These are phyloP conservation scores for Stenichneumon culpator DNA, from an alignment of 2,888 invertebrate genomes.

Conservation along the genomic window DNA sequence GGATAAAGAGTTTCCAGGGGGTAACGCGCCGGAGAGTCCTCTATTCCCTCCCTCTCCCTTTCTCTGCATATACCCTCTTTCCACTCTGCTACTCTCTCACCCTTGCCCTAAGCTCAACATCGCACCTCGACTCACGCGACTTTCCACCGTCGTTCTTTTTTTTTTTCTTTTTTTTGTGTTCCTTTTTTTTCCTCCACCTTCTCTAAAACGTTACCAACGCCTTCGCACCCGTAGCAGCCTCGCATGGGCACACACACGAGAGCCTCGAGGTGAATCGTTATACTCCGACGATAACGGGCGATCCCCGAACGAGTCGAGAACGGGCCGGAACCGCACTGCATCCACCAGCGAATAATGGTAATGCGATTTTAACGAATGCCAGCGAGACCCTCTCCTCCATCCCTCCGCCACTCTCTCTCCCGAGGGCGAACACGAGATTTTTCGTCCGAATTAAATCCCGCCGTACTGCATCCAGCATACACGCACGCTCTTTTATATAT, in stretches of 20 bases:
- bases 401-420: constrained; percentile 4
- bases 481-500: neutral
- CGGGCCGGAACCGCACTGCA: constrained; percentile 41
- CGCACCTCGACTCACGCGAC: constrained; percentile 16
- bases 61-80: constrained; percentile 18
- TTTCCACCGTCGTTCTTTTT: neutral
- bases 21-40: constrained; percentile 63
- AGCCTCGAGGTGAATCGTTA: constrained; percentile 22
- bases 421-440: constrained; percentile 42
- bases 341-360: constrained; percentile 61
- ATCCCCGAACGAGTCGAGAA: constrained; percentile 44
- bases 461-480: neutral
- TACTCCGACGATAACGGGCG: constrained; percentile 32
- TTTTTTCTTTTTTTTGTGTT: neutral
- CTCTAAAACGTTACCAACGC: constrained; percentile 1
- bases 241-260: neutral
- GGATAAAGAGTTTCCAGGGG: constrained; percentile 49
- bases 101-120: constrained; percentile 13
- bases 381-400: constrained; percentile 27
- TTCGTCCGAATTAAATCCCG: neutral
- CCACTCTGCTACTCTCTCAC: constrained; percentile 11
- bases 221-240: neutral
- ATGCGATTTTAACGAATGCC: constrained; percentile 70
- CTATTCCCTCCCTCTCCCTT: constrained; percentile 27
- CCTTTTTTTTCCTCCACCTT: neutral